phyloP scores from a whole-genome alignment of 2,888 invertebrate species.

The Ptycholaimellus sp. region DNA sequence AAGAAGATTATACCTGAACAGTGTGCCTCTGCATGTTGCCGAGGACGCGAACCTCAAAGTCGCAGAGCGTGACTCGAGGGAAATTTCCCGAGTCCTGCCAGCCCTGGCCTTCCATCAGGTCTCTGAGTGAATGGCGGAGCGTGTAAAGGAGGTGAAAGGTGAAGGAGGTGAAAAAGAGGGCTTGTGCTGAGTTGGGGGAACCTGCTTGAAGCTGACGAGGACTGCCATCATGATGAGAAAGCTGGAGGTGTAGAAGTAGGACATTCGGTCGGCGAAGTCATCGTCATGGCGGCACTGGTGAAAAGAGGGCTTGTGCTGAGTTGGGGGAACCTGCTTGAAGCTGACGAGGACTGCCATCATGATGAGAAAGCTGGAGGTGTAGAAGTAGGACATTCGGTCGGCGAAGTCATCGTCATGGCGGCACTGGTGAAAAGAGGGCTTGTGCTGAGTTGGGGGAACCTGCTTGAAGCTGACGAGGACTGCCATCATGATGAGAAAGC shows the following conservation, averaged over 20 bases:
- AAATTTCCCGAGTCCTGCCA: conserved; percentile 24
- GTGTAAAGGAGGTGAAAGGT: too few relatives aligned
- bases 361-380: too few relatives aligned
- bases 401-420: too few relatives aligned
- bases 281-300: conserved; percentile 15
- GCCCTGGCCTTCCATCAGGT: conserved; percentile 18
- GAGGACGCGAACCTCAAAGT: conserved; percentile 23
- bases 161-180: too few relatives aligned
- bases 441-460: too few relatives aligned
- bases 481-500: too few relatives aligned
- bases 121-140: conserved; percentile 9
- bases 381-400: too few relatives aligned
- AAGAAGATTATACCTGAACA: conserved; percentile 12
- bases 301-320: neutral
- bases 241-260: conserved; percentile 24
- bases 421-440: too few relatives aligned
- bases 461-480: too few relatives aligned
- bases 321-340: too few relatives aligned
- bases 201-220: conserved; percentile 23
- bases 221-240: conserved; percentile 27
- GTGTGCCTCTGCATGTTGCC: conserved; percentile 23
- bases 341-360: too few relatives aligned
- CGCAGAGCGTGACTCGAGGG: conserved; percentile 16
- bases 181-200: too few relatives aligned
- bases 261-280: conserved; percentile 23